A percentile compares a stretch with the other conserved stretches of the same genome.
phyloP scores from a whole-genome alignment of 2,888 invertebrate species.

The Trichopoda pennipes region DNA sequence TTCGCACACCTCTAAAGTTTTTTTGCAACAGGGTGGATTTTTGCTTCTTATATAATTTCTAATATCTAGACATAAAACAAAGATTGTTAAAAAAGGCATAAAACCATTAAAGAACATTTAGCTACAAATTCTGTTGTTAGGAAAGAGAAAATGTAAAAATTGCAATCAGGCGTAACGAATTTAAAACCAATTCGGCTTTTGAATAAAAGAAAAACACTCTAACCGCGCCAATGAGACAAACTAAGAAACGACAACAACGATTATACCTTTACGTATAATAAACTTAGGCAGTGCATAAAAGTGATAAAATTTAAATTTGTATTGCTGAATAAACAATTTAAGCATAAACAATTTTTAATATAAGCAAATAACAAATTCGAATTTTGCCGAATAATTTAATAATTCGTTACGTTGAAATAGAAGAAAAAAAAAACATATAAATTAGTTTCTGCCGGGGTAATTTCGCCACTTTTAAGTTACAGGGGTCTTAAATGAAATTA shows the following conservation, averaged over 20 bases:
- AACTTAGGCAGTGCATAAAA: constrained; percentile 30
- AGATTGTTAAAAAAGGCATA: constrained; percentile 51
- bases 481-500: not conserved
- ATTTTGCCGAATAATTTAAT: constrained; percentile 43
- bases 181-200: constrained; percentile 37
- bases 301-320: constrained; percentile 33
- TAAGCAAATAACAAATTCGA: constrained; percentile 1
- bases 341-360: constrained; percentile 30
- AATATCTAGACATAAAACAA: constrained; percentile 12
- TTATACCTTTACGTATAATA: constrained; percentile 38
- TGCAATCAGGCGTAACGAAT: constrained; percentile 75
- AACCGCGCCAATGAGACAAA: constrained; percentile 50
- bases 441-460: constrained; percentile 46
- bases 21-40: constrained; percentile 29
- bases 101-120: constrained; percentile 66
- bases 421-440: constrained; percentile 74
- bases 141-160: constrained; percentile 42
- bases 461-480: not conserved
- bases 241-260: constrained; percentile 34
- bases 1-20: not conserved
- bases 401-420: constrained; percentile 76
- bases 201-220: not conserved
- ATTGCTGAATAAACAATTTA: not conserved
- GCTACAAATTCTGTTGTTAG: constrained; percentile 36
- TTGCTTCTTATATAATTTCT: not conserved